Evolutionary conservation across 2,797 vertebrate species (phyloP).

Genomic region (Phaenicophaeus curvirostris): DNA sequence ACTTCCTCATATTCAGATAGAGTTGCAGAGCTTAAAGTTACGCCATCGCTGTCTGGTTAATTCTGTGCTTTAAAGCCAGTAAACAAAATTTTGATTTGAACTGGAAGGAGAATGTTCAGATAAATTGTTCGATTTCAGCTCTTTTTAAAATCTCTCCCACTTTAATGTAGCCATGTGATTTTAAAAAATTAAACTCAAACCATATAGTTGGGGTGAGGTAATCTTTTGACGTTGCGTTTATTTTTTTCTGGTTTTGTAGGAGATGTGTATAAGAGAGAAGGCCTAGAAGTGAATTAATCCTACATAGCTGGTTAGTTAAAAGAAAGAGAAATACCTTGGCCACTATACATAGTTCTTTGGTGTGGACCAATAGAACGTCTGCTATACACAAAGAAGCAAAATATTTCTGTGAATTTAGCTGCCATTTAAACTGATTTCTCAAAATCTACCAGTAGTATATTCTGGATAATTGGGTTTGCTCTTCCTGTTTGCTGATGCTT

Average conservation of each 20-base stretch:
- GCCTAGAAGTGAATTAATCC: not conserved
- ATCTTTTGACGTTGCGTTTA: not conserved
- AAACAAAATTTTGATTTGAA: not conserved
- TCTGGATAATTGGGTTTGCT: slow-evolving; percentile 15
- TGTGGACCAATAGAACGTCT: not conserved
- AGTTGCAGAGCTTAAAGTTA: slow-evolving; percentile 1
- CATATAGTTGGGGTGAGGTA: not conserved
- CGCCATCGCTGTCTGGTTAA: not conserved
- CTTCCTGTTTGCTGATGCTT: slow-evolving; percentile 52
- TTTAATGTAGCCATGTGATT: not conserved
- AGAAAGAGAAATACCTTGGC: not conserved
- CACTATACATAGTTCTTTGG: not conserved
- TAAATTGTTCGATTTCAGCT: not conserved
- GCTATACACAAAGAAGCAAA: not conserved
- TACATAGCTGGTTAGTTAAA: not conserved
- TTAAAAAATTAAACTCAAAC: not conserved
- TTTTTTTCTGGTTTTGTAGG: not conserved
- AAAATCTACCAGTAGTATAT: not conserved
- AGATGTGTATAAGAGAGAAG: not conserved
- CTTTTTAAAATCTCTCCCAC: not conserved
- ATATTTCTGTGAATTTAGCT: slow-evolving; percentile 45
- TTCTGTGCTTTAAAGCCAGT: not conserved
- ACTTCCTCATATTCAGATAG: not conserved
- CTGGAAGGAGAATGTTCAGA: not conserved
- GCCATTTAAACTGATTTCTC: slow-evolving; percentile 25